Evolutionary conservation across 30 jellyfish, hydroid and myxozoan species (phyloP).

Genomic region (Clytia hemisphaerica): DNA sequence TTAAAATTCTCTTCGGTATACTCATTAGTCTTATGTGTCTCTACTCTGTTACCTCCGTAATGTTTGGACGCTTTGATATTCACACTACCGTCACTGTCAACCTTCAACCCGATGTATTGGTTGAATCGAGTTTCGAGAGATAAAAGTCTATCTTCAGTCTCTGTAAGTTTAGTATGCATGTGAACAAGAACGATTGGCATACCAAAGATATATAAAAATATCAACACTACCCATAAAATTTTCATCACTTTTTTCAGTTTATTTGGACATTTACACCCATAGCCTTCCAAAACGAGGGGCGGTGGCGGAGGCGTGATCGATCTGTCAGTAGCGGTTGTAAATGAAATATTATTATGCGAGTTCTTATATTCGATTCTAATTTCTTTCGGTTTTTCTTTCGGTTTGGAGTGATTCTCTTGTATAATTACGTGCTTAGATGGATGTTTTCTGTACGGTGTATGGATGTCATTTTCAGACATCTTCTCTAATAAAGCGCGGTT

Average conservation of each 20-base stretch:
- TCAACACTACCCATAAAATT: slow-evolving; percentile 59
- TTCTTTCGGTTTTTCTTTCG: slow-evolving; percentile 33
- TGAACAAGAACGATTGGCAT: slow-evolving; percentile 63
- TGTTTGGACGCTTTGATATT: no score
- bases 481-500: slow-evolving; percentile 27
- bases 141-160: slow-evolving; percentile 21
- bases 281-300: slow-evolving; percentile 32
- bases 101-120: slow-evolving; percentile 6
- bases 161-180: slow-evolving; percentile 24
- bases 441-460: neutral
- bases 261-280: slow-evolving; percentile 69
- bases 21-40: no score
- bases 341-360: neutral
- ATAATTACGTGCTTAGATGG: slow-evolving; percentile 23
- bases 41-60: no score
- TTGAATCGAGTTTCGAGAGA: slow-evolving; percentile 14
- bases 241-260: slow-evolving; percentile 51
- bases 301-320: neutral
- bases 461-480: slow-evolving; percentile 24
- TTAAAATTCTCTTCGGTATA: no score
- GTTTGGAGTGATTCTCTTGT: slow-evolving; percentile 15
- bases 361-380: slow-evolving; percentile 29
- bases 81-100: no score
- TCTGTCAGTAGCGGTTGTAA: neutral
- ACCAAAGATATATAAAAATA: slow-evolving; percentile 52